Evolutionary conservation across 2,113 vertebrate species (phyloP).

Genomic region (Indicator maculatus): DNA sequence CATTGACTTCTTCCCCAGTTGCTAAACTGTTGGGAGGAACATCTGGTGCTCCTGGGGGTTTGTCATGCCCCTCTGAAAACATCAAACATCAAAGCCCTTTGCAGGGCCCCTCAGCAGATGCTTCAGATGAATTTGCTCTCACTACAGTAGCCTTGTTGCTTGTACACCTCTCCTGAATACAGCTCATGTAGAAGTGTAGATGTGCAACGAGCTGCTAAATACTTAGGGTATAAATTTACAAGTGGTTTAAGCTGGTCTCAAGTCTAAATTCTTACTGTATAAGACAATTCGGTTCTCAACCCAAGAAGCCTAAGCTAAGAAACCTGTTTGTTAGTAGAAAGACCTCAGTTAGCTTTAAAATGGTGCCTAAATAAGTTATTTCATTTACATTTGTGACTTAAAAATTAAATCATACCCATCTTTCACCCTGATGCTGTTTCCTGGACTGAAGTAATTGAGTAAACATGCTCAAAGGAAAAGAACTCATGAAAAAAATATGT

Average conservation of each 20-base stretch:
- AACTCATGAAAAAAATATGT: background rate
- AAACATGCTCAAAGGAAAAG: background rate
- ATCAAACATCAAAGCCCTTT: fast-evolving
- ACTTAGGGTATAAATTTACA: background rate
- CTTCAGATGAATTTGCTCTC: background rate
- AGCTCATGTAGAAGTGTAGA: fast-evolving
- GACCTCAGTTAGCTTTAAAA: background rate
- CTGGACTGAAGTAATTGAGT: background rate
- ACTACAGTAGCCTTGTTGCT: background rate
- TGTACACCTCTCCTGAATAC: background rate
- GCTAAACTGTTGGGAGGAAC: background rate
- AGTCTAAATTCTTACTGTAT: background rate
- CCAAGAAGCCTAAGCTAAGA: background rate
- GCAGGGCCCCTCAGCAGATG: background rate
- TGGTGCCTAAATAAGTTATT: background rate
- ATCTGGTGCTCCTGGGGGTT: background rate
- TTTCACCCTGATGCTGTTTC: background rate
- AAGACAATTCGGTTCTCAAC: background rate
- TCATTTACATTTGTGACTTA: background rate
- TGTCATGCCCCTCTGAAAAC: background rate
- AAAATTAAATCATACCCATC: background rate
- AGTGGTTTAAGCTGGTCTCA: background rate
- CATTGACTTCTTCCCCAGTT: background rate
- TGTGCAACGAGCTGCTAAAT: background rate
- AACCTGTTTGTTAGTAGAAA: background rate